Conservation (phyloP, 2,113 vertebrate species). For the Sceloporus tristichus region DNA sequence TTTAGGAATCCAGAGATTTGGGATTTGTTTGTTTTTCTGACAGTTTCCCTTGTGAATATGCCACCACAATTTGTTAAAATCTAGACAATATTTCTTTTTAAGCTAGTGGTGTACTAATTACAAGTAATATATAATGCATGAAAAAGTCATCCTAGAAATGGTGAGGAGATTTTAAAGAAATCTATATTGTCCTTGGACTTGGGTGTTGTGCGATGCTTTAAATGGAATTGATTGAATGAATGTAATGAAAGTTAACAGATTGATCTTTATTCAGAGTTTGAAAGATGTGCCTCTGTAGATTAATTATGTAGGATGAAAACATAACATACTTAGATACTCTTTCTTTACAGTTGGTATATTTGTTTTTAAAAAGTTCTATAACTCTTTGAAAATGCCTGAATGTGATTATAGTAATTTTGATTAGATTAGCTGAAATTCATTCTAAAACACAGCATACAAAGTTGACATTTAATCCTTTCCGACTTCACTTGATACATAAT, state of each 20-base stretch:
- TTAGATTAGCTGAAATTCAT: not conserved
- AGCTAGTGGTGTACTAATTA: constrained; percentile 65
- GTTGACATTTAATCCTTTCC: not conserved
- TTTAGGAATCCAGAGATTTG: not conserved
- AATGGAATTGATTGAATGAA: constrained; percentile 85
- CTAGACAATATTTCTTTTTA: constrained; percentile 30
- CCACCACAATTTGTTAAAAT: constrained; percentile 24
- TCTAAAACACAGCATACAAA: not conserved
- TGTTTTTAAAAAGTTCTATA: not conserved
- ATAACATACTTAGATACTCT: not conserved
- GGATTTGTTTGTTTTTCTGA: not conserved
- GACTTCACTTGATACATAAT: constrained; percentile 61
- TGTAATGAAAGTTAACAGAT: constrained; percentile 84
- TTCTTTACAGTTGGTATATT: not conserved
- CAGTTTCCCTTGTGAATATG: constrained; percentile 25
- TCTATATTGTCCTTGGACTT: constrained; percentile 84
- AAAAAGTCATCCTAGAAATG: constrained; percentile 61
- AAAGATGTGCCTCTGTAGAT: constrained; percentile 79
- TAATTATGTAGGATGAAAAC: constrained; percentile 44
- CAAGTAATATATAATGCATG: constrained; percentile 60
- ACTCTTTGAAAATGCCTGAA: not conserved
- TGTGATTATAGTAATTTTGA: not conserved
- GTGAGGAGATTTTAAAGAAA: constrained; percentile 68
- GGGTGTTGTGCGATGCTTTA: constrained; percentile 81
- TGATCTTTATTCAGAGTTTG: constrained; percentile 83